Conservation (phyloP, 2,888 invertebrate species). For the Morinoia aosen region DNA sequence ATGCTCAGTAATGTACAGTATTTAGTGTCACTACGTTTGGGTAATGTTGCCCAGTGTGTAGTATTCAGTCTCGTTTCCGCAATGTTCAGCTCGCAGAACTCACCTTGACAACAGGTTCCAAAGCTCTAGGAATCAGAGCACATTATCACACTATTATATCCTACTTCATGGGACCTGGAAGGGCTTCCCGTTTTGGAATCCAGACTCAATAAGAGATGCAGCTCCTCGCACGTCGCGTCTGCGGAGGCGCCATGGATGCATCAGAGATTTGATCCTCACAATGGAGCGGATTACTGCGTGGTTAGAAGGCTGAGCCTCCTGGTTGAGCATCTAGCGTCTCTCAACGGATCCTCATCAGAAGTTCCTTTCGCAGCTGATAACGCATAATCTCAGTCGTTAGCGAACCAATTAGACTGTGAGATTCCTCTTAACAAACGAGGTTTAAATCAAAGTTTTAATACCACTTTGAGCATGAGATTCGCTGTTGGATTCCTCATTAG, state of each 20-base stretch:
- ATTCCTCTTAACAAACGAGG: not conserved
- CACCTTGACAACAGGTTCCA: no score
- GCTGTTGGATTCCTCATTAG: not conserved
- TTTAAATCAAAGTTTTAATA: not conserved
- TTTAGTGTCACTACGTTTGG: not conserved
- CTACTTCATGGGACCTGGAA: not conserved
- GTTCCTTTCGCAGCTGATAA: not conserved
- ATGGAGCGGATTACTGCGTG: not conserved
- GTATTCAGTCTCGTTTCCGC: not conserved
- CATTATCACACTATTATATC: not conserved
- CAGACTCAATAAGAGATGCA: not conserved
- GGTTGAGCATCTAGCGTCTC: not conserved
- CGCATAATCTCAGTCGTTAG: not conserved
- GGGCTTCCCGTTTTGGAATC: not conserved
- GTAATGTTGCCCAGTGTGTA: not conserved
- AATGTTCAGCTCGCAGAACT: not conserved
- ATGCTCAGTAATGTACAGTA: not conserved
- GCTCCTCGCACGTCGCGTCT: not conserved
- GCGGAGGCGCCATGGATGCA: not conserved
- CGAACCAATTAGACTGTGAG: not conserved
- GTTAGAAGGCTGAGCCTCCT: slow-evolving; percentile 2
- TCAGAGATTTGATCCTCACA: not conserved
- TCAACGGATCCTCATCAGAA: not conserved
- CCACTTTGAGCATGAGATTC: not conserved
- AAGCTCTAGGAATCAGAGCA: no score